phyloP scores from a whole-genome alignment of 2,888 invertebrate species.

The Melanophora roralis region DNA sequence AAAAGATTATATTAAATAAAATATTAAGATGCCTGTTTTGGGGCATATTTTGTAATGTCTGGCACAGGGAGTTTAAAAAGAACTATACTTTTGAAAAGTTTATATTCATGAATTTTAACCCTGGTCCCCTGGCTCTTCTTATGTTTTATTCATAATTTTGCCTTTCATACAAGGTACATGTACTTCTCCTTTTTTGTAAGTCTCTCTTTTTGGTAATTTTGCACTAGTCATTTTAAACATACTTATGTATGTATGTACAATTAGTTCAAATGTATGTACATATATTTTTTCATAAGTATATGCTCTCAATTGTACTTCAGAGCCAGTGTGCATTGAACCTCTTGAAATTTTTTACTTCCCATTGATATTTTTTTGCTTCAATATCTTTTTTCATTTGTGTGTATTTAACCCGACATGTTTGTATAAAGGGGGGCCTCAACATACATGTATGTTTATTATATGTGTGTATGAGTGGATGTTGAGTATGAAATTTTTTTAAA shows the following conservation, averaged over 20 bases:
- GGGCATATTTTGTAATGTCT: too few relatives aligned
- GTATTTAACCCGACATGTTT: conserved; percentile 1
- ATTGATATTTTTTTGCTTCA: conserved; percentile 42
- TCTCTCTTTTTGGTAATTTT: conserved; percentile 32
- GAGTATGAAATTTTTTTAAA: too few relatives aligned
- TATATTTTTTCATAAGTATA: neutral
- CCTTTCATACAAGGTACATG: neutral
- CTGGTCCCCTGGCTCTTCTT: neutral
- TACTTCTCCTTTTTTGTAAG: conserved; percentile 1
- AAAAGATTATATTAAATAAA: too few relatives aligned
- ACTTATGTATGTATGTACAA: too few relatives aligned
- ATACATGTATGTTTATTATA: neutral
- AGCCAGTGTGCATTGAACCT: conserved; percentile 64
- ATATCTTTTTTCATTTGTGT: conserved; percentile 4
- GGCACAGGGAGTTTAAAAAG: too few relatives aligned
- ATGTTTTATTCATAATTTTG: neutral
- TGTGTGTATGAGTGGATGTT: conserved; percentile 2
- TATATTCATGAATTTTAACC: neutral
- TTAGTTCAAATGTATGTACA: neutral
- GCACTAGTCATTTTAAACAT: neutral
- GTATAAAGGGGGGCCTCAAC: neutral
- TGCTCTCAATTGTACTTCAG: conserved; percentile 36
- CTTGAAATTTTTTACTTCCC: conserved; percentile 47
- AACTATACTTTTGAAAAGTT: neutral
- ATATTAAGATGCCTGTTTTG: too few relatives aligned